Evolutionary conservation across 2,888 invertebrate genomes (phyloP).

Genomic region (Dasysyrphus albostriatus): DNA sequence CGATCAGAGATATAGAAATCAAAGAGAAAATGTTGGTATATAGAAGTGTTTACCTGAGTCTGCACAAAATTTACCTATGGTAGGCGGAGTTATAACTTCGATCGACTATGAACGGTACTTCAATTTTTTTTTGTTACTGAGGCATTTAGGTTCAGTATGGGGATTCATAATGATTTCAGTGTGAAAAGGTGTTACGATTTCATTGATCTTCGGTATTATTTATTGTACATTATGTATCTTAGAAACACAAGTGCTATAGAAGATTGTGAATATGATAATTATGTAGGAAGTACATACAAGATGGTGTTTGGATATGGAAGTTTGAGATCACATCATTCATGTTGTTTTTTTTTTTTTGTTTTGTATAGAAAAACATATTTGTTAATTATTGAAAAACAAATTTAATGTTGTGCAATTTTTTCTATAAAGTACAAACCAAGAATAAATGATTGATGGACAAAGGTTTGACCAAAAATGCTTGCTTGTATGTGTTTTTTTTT

Average conservation of each 20-base stretch:
- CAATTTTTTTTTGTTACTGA: constrained; percentile 2
- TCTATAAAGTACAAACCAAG: neutral
- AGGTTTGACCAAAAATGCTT: neutral
- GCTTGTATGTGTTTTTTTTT: neutral
- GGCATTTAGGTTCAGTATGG: constrained; percentile 21
- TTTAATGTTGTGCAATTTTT: constrained; percentile 27
- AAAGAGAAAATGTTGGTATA: constrained; percentile 34
- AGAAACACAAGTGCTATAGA: constrained; percentile 13
- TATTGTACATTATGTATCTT: constrained; percentile 37
- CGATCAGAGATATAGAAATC: constrained; percentile 7
- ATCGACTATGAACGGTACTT: constrained; percentile 69
- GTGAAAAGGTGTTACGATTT: constrained; percentile 70
- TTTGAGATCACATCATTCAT: constrained; percentile 52
- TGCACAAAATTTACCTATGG: constrained; percentile 44
- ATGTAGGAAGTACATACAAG: constrained; percentile 65
- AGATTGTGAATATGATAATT: constrained; percentile 34
- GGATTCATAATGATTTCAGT: constrained; percentile 30
- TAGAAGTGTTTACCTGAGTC: constrained; percentile 39
- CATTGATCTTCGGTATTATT: constrained; percentile 69
- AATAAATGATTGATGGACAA: constrained; percentile 3
- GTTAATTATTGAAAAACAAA: constrained; percentile 27
- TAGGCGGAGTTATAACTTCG: constrained; percentile 57
- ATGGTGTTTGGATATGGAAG: constrained; percentile 42
- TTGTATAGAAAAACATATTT: constrained; percentile 19
- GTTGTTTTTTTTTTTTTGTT: constrained; percentile 37